Evolutionary conservation across 2,113 vertebrate genomes (phyloP).

Genomic region (Prietella phreatophila): DNA sequence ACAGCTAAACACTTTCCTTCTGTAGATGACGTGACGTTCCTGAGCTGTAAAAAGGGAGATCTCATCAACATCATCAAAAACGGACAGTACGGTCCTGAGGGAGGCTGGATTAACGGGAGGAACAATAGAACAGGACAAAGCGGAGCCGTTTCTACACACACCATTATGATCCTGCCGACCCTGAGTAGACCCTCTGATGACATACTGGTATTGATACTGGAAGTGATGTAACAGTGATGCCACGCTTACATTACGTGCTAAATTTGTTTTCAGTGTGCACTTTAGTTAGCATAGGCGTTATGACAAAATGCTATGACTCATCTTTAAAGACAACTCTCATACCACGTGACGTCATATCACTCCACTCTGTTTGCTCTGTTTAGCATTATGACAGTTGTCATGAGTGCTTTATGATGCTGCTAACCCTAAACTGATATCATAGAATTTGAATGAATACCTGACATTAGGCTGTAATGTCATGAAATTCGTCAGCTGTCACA

Average conservation of each 20-base stretch:
- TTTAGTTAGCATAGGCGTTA: background rate
- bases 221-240: background rate
- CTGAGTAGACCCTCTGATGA: constrained; percentile 76
- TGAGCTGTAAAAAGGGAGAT: constrained; percentile 83
- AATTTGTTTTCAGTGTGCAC: background rate
- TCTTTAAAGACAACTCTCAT: background rate
- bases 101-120: constrained; percentile 71
- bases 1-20: background rate
- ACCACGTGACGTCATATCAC: background rate
- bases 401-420: background rate
- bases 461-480: background rate
- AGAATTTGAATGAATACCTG: no score
- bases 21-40: constrained; percentile 74
- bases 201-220: constrained; percentile 68
- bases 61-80: constrained; percentile 77
- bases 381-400: background rate
- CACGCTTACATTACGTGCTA: background rate
- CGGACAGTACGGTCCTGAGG: constrained; percentile 57
- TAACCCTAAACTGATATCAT: no score
- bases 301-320: background rate
- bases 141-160: constrained; percentile 71
- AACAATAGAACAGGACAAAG: constrained; percentile 79
- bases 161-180: constrained; percentile 78
- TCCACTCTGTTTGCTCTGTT: background rate
- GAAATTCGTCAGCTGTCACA: background rate